A percentile compares a stretch with the other conserved stretches of the same genome.
Evolutionary conservation across 2,888 invertebrate genomes (phyloP).

Genomic region (Mythimna pallens): DNA sequence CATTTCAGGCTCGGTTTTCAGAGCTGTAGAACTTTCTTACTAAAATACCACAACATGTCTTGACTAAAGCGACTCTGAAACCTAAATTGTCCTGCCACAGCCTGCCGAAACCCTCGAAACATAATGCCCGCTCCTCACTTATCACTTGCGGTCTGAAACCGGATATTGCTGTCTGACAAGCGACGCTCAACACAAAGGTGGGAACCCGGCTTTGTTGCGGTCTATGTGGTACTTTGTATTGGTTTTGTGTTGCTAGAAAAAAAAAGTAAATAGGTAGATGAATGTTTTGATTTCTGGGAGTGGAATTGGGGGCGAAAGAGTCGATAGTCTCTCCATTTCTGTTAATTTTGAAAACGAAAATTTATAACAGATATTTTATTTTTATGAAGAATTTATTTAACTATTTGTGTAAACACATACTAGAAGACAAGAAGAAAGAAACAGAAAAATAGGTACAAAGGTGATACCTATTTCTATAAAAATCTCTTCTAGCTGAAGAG

Average conservation of each 20-base stretch:
- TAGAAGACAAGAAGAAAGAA: too few species aligned
- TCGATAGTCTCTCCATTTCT: neutral
- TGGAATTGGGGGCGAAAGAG: neutral
- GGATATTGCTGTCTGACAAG: constrained; percentile 83
- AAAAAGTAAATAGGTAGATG: constrained; percentile 15
- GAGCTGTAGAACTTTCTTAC: neutral
- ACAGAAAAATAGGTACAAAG: too few species aligned
- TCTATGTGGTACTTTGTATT: constrained; percentile 74
- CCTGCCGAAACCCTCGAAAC: constrained; percentile 4
- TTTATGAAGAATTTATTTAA: too few species aligned
- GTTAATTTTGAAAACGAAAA: neutral
- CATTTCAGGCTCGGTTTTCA: neutral
- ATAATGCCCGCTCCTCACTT: constrained; percentile 56
- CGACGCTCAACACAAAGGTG: constrained; percentile 84
- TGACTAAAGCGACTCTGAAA: neutral
- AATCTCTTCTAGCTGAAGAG: too few species aligned
- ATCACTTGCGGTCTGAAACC: constrained; percentile 73
- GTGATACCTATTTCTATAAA: too few species aligned
- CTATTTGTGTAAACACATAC: too few species aligned
- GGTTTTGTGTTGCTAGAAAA: constrained; percentile 60
- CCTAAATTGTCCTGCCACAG: neutral
- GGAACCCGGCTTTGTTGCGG: constrained; percentile 79
- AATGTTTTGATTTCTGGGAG: constrained; percentile 23
- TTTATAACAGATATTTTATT: neutral
- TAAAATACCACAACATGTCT: neutral